A percentile compares a stretch with the other conserved stretches of the same genome.
These are phyloP conservation scores for Acanthis flammea DNA, from an alignment of 2,797 vertebrate species.

Conservation along the genomic window DNA sequence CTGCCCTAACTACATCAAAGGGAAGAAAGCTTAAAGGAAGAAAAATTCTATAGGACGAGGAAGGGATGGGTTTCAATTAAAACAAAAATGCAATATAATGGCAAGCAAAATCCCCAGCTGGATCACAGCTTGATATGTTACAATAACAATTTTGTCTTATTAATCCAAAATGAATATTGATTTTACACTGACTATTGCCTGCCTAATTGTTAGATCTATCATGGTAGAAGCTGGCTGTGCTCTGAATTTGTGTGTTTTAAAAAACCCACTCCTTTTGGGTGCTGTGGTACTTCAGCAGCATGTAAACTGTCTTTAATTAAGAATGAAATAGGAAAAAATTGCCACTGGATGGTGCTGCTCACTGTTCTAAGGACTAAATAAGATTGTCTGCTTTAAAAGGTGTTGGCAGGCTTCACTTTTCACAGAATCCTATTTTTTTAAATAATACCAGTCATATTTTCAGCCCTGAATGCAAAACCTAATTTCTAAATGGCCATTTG, in stretches of 20 bases:
- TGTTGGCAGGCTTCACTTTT: background rate
- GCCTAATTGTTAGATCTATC: background rate
- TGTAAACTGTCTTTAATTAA: background rate
- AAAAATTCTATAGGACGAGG: background rate
- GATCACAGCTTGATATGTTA: background rate
- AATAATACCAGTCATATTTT: background rate
- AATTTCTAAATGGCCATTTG: background rate
- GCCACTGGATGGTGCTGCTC: slow-evolving; percentile 65
- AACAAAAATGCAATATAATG: background rate
- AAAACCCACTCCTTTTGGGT: background rate
- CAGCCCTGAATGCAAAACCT: background rate
- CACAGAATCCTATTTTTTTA: background rate
- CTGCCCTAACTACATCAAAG: background rate
- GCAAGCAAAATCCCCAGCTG: background rate
- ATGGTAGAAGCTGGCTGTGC: background rate
- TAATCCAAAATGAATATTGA: background rate
- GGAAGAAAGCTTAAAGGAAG: background rate
- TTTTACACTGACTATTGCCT: background rate
- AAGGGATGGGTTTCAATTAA: background rate
- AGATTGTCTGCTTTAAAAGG: background rate
- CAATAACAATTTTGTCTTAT: background rate
- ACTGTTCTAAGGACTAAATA: background rate
- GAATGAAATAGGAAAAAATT: background rate
- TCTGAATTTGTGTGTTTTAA: background rate
- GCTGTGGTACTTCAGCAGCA: background rate